These are phyloP conservation scores for Phalloptychus januarius DNA, from an alignment of 2,797 vertebrate species.

Conservation along the genomic window DNA sequence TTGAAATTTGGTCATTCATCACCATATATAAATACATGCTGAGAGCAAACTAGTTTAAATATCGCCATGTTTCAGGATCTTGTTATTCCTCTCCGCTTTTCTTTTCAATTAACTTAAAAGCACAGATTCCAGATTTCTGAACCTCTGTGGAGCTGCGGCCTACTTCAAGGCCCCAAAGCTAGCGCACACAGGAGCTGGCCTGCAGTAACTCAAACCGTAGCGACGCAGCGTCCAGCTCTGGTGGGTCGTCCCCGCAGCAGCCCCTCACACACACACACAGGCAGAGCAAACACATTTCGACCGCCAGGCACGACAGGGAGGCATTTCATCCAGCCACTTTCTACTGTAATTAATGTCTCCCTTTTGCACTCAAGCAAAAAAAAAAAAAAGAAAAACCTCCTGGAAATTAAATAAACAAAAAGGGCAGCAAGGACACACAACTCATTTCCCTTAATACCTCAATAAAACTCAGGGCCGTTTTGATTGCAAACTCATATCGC, in stretches of 20 bases:
- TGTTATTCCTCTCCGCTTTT: background rate
- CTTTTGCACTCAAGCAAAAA: conserved; percentile 53
- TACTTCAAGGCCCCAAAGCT: conserved; percentile 21
- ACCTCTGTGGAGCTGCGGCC: conserved; percentile 22
- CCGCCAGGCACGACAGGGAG: conserved; percentile 50
- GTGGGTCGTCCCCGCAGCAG: conserved; percentile 51
- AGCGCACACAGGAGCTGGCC: conserved; percentile 27
- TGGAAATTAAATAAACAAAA: conserved; percentile 74
- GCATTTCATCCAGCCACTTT: conserved; percentile 63
- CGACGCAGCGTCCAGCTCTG: conserved; percentile 39
- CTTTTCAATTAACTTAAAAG: background rate
- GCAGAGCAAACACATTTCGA: conserved; percentile 66
- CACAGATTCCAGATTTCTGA: conserved; percentile 25
- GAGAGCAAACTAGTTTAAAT: background rate
- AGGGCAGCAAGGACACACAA: conserved; percentile 64
- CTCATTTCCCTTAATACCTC: conserved; percentile 75
- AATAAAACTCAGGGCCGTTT: conserved; percentile 67
- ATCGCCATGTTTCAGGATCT: background rate
- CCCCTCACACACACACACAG: conserved; percentile 62
- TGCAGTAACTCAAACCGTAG: conserved; percentile 49
- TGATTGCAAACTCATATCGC: conserved; percentile 56
- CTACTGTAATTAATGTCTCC: conserved; percentile 61
- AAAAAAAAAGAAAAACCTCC: conserved; percentile 28
- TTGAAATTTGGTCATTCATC: background rate
- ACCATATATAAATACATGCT: background rate